Evolutionary conservation across 2,888 invertebrate genomes (phyloP).

Genomic region (Scaptomyza reducta): DNA sequence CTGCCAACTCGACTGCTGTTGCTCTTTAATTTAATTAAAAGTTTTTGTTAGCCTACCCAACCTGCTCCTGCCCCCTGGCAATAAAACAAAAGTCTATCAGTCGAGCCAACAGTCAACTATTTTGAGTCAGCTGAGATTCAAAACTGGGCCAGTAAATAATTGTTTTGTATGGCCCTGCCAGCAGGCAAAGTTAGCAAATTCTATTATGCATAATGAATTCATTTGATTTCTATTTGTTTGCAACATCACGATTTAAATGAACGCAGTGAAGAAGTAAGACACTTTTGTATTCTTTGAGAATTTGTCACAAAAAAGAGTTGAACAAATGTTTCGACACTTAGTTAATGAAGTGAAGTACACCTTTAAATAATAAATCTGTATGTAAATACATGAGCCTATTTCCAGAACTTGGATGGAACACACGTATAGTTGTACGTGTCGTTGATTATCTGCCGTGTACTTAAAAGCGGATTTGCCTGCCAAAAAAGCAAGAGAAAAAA

Average conservation of each 20-base stretch:
- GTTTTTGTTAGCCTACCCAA: constrained; percentile 26
- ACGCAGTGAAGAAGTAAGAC: not conserved
- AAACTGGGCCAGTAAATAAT: constrained; percentile 39
- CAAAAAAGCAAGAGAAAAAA: constrained; percentile 64
- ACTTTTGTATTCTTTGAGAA: no score
- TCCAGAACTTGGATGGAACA: constrained; percentile 28
- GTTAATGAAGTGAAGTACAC: no score
- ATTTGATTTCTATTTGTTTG: constrained; percentile 15
- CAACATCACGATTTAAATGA: not conserved
- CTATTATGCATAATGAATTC: constrained; percentile 27
- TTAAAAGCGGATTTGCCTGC: constrained; percentile 68
- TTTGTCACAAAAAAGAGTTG: not conserved
- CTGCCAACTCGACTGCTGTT: constrained; percentile 50
- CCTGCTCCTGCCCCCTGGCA: not conserved
- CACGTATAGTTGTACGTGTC: constrained; percentile 66
- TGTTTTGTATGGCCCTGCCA: constrained; percentile 20
- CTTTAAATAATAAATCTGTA: no score
- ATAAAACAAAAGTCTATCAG: constrained; percentile 56
- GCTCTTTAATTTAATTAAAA: constrained; percentile 72
- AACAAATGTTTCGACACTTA: not conserved
- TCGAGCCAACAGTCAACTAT: constrained; percentile 21
- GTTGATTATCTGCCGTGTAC: constrained; percentile 71
- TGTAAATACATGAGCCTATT: no score
- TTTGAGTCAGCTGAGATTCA: constrained; percentile 23
- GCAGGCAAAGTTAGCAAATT: constrained; percentile 5